Evolutionary conservation across 1,140 invertebrate genomes (phyloP).

Genomic region (Bombus affinis): DNA sequence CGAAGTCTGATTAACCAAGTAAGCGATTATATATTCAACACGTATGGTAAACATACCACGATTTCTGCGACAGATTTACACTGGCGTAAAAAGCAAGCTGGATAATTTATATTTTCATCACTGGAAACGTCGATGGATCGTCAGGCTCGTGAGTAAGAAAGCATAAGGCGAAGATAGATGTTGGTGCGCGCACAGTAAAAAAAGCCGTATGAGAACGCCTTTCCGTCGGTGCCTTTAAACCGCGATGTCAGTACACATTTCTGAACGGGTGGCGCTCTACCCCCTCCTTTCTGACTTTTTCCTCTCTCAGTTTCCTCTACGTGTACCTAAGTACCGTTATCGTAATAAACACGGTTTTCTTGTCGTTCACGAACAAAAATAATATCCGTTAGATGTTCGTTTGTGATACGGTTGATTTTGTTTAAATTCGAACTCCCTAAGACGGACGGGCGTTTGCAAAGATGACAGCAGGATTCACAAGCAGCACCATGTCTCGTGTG

Average conservation of each 20-base stretch:
- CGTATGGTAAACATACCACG: conserved; percentile 55
- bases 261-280: conserved; percentile 59
- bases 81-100: neutral
- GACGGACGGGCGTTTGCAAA: conserved; percentile 63
- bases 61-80: conserved; percentile 8
- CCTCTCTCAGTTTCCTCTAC: conserved; percentile 34
- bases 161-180: conserved; percentile 24
- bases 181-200: conserved; percentile 63
- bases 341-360: conserved; percentile 20
- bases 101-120: conserved; percentile 1
- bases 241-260: conserved; percentile 64
- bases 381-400: conserved; percentile 4
- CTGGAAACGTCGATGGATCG: conserved; percentile 4
- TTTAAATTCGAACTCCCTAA: conserved; percentile 11
- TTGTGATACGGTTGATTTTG: conserved; percentile 28
- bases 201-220: conserved; percentile 61
- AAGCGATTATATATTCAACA: conserved; percentile 20
- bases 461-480: conserved; percentile 68
- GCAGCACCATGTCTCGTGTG: conserved; percentile 66
- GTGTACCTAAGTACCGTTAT: conserved; percentile 40
- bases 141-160: conserved; percentile 22
- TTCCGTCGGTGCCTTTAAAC: conserved; percentile 62
- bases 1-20: neutral
- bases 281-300: conserved; percentile 28
- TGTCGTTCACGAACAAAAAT: neutral